Conservation (phyloP, 2,888 invertebrate species). For the Tiliacea citrago region DNA sequence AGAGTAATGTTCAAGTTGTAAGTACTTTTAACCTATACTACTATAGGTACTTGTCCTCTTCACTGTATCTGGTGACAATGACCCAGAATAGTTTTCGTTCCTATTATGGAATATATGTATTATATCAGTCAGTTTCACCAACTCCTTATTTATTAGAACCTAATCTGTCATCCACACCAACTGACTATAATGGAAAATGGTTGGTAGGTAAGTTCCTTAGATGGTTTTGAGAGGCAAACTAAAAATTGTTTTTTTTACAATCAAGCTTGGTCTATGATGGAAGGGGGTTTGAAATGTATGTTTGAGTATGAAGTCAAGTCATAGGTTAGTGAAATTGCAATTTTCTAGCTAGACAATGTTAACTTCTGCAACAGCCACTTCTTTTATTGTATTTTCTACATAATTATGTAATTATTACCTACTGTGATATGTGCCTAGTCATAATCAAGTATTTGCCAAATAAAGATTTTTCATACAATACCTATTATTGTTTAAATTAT, state of each 20-base stretch:
- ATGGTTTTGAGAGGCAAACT: background rate
- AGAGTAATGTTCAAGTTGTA: background rate
- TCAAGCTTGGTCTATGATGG: background rate
- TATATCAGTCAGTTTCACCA: background rate
- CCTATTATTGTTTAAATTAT: conserved; percentile 9
- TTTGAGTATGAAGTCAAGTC: background rate
- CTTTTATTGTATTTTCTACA: conserved; percentile 13
- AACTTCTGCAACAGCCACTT: background rate
- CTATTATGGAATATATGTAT: background rate
- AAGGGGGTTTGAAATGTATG: background rate
- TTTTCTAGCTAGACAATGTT: background rate
- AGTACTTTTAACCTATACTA: background rate
- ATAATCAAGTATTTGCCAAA: conserved; percentile 52
- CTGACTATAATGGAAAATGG: background rate
- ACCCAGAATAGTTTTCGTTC: background rate
- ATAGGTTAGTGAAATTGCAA: background rate
- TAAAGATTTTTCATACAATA: conserved; percentile 43
- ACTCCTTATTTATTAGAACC: background rate
- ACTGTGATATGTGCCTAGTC: conserved; percentile 71
- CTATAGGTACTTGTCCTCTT: background rate
- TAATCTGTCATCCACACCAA: background rate
- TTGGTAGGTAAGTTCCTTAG: background rate
- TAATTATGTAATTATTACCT: conserved; percentile 16
- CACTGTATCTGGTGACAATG: too few relatives aligned
- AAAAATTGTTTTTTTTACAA: background rate